These are phyloP conservation scores for Leuciscus idus DNA, from an alignment of 2,113 vertebrate species.

Conservation along the genomic window DNA sequence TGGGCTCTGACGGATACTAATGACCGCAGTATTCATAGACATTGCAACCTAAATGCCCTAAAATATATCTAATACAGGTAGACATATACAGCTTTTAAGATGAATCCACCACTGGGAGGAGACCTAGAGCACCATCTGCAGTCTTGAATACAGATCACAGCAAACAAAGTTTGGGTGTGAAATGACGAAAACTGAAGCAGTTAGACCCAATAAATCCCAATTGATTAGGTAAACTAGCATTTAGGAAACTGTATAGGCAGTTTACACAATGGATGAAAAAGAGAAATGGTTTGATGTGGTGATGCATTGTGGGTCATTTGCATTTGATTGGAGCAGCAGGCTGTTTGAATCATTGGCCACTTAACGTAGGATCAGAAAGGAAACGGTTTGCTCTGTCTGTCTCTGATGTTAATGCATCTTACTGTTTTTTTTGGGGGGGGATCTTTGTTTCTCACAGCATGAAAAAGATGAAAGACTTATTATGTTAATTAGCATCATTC, in stretches of 20 bases:
- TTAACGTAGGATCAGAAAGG: neutral
- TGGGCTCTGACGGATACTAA: constrained; percentile 33
- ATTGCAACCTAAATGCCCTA: constrained; percentile 40
- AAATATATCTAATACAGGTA: constrained; percentile 37
- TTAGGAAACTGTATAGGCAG: neutral
- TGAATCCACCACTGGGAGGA: neutral
- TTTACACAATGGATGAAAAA: neutral
- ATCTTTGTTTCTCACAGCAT: neutral
- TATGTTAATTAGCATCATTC: constrained; percentile 7
- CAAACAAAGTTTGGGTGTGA: neutral
- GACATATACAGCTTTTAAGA: constrained; percentile 35
- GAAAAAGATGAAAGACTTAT: constrained; percentile 18
- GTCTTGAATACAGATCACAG: neutral
- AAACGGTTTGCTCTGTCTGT: neutral
- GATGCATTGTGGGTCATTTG: neutral
- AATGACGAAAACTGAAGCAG: neutral
- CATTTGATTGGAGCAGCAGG: neutral
- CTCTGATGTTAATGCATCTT: neutral
- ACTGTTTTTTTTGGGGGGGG: neutral
- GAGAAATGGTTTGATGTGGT: neutral
- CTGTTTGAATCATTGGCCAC: neutral
- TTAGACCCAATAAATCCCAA: neutral
- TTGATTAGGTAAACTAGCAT: neutral
- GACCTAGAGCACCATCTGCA: constrained; percentile 21
- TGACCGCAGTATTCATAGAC: constrained; percentile 31